phyloP scores from a whole-genome alignment of 2,113 vertebrate genomes.

The Urocynchramus pylzowi region DNA sequence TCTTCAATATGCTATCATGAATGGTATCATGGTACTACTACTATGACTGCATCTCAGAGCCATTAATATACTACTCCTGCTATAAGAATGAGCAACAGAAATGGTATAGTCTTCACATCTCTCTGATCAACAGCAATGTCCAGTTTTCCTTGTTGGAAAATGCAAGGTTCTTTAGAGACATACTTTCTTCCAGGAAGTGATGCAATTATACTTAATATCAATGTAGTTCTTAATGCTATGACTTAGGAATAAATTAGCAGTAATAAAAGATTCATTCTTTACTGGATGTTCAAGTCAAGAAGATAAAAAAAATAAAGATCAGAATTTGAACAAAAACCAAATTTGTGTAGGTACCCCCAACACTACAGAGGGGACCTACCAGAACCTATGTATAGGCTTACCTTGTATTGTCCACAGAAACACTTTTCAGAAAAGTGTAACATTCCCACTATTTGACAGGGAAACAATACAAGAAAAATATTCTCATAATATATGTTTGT shows the following conservation, averaged over 20 bases:
- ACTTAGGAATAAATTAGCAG: background rate
- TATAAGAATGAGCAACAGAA: background rate
- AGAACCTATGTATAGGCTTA: background rate
- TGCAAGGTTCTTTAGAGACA: background rate
- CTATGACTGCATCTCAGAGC: background rate
- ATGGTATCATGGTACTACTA: fast-evolving
- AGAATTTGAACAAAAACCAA: background rate
- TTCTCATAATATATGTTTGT: background rate
- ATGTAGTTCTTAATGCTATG: background rate
- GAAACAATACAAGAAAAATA: background rate
- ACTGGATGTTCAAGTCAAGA: background rate
- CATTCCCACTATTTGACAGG: background rate
- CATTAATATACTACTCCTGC: background rate
- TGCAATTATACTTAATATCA: background rate
- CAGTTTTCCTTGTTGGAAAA: background rate
- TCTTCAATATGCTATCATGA: background rate
- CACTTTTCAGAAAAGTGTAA: background rate
- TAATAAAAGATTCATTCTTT: background rate
- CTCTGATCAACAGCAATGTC: background rate
- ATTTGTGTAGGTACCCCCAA: background rate
- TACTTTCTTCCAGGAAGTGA: background rate
- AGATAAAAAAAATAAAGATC: background rate
- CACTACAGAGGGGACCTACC: background rate
- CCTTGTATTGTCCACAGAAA: background rate
- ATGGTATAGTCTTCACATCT: background rate